Evolutionary conservation across 2,888 invertebrate species (phyloP).

Genomic region (Tethea ocularis): DNA sequence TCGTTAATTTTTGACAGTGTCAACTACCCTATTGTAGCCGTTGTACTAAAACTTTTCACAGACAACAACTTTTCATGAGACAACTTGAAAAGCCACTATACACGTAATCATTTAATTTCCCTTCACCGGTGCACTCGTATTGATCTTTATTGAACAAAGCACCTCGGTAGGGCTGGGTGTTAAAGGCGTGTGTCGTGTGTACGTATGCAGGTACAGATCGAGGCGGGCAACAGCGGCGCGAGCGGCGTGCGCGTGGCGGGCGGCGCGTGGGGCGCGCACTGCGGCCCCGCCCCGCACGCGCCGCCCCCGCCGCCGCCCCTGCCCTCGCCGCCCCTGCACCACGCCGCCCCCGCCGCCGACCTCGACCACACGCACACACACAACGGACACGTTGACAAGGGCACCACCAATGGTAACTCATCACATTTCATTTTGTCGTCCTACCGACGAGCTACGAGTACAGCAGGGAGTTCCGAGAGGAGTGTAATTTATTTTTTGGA

Average conservation of each 20-base stretch:
- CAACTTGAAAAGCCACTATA: too few species aligned
- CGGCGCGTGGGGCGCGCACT: constrained; percentile 43
- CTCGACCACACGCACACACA: constrained; percentile 17
- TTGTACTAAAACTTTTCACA: too few species aligned
- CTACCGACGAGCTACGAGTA: too few species aligned
- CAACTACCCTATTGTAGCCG: too few species aligned
- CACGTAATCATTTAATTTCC: too few species aligned
- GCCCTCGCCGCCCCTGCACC: constrained; percentile 25
- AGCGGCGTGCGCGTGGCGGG: constrained; percentile 40
- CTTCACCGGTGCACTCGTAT: too few species aligned
- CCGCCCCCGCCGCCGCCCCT: constrained; percentile 30
- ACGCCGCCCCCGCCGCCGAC: constrained; percentile 26
- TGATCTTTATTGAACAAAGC: too few species aligned
- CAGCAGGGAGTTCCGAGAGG: too few species aligned
- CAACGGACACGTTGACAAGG: constrained; percentile 14
- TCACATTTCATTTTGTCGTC: background rate
- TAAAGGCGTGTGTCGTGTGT: constrained; percentile 5
- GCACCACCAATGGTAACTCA: constrained; percentile 33
- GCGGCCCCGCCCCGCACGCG: constrained; percentile 31
- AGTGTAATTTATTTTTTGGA: too few species aligned
- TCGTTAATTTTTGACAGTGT: too few species aligned
- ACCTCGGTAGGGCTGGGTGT: background rate
- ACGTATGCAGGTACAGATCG: constrained; percentile 42
- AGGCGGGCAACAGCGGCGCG: constrained; percentile 60
- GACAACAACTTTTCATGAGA: too few species aligned